Evolutionary conservation across 2,888 invertebrate genomes (phyloP), one percentile per base, ranked within the genome.

Genomic region (Liopterus haemorrhoidalis): DNA sequence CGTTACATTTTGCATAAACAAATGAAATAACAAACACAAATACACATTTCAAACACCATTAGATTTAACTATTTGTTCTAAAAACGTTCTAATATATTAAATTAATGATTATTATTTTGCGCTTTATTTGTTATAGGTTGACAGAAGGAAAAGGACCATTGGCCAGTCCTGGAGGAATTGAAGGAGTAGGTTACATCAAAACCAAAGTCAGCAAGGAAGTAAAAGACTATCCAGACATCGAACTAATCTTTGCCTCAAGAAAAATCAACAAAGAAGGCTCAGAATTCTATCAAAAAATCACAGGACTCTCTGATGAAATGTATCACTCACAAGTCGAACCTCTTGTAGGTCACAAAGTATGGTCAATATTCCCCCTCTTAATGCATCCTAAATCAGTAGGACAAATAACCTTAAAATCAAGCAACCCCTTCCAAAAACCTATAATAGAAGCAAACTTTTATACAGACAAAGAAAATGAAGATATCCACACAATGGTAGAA

Each of bases 401-500:
- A 0, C 70, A 76, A 48, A 65, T 86, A 0, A 72, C 70, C 63
- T 70, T 92, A n/a, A 75, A 72, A 57, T 82, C 79, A 8, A 78
- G 70, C 46, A 78, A 89, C 62, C 87, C 89, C 0, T 75, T 75
- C 54, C 73, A 78, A 0, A 76, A 81, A 55, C 88, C 91, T 0
- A 67, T 75, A n/a, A 72, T 90, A 40, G 77, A 87, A 53, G 84
- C 88, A 0, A 86, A 85, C 61, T 95, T 92, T 64, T 77, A 91
- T 59, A 73, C 79, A 0, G 75, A 81, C 57, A 70, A 72, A n/a
- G 66, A 63, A 25, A 60, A 62, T 20, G 60, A 68, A 3, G 85
- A 85, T 54, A 60, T 76, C 20, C 65, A 70, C 52, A 77, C 71
- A 53, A 70, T 76, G 47, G 73, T 49, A 9, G 62, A 60, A 3